Evolutionary conservation across 2,797 vertebrate genomes (phyloP).

Genomic region (Falco cherrug): DNA sequence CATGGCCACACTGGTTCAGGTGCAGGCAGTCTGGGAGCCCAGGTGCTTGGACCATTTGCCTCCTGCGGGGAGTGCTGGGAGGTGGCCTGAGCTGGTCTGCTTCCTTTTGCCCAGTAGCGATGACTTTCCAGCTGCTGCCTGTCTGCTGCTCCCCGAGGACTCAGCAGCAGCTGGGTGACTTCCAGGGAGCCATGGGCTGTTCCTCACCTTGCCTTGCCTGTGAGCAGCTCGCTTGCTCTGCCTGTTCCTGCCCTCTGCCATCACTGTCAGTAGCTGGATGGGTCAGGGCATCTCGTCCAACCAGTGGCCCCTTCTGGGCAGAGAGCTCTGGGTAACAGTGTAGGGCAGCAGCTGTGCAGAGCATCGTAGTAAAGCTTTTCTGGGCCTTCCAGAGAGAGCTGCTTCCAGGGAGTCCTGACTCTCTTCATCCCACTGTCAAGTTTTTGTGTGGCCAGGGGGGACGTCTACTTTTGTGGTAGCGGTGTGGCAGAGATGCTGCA

Average conservation of each 20-base stretch:
- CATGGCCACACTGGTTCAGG: not conserved
- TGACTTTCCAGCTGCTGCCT: not conserved
- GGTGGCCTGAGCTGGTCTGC: not conserved
- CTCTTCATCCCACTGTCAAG: not conserved
- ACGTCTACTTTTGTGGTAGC: not conserved
- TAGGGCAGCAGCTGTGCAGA: not conserved
- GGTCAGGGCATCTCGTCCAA: accelerated
- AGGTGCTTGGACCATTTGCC: not conserved
- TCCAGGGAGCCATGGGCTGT: not conserved
- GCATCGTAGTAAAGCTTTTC: not conserved
- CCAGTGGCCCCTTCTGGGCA: not conserved
- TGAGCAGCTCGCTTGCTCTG: not conserved
- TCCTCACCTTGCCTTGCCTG: not conserved
- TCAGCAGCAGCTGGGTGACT: not conserved
- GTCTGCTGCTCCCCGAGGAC: not conserved
- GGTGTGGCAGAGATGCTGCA: not conserved
- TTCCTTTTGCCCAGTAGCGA: accelerated
- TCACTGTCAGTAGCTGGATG: not conserved
- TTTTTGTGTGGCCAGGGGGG: not conserved
- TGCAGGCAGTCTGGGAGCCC: not conserved
- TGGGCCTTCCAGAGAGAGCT: not conserved
- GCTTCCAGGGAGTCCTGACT: not conserved
- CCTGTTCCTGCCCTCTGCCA: not conserved
- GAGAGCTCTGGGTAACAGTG: not conserved
- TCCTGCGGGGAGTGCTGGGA: not conserved